These are phyloP conservation scores for Cyanoramphus novaezelandiae DNA, from an alignment of 2,113 vertebrate species.

Conservation along the genomic window DNA sequence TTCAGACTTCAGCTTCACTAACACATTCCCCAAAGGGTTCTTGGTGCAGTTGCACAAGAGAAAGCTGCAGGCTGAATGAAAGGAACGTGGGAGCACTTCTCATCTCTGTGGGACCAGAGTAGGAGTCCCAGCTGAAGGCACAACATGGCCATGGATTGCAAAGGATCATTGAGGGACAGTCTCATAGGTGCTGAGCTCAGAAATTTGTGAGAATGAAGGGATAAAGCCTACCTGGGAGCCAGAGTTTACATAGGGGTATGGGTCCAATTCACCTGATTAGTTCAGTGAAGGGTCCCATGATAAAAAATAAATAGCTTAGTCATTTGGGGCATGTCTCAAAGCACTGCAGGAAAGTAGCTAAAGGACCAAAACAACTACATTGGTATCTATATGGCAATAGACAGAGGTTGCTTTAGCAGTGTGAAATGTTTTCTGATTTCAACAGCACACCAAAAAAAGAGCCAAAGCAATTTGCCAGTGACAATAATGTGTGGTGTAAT, in stretches of 20 bases:
- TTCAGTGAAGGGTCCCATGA: background rate
- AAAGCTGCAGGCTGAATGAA: fast-evolving
- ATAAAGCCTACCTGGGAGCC: background rate
- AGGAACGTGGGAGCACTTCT: background rate
- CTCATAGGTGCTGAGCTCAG: background rate
- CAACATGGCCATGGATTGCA: background rate
- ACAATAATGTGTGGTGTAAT: slow-evolving; percentile 23
- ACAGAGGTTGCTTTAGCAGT: slow-evolving; percentile 10
- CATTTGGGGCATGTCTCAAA: background rate
- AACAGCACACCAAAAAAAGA: background rate
- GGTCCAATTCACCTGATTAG: background rate
- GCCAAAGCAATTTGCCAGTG: slow-evolving; percentile 41
- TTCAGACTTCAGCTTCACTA: background rate
- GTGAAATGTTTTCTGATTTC: slow-evolving; percentile 26
- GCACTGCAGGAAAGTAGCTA: background rate
- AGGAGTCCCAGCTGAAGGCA: background rate
- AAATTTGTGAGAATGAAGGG: background rate
- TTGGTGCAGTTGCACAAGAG: background rate
- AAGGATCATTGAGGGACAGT: background rate
- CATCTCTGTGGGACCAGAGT: background rate
- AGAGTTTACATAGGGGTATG: background rate
- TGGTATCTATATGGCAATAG: slow-evolving; percentile 15
- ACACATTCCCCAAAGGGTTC: background rate
- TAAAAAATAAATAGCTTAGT: background rate
- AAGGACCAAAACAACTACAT: background rate